These are phyloP conservation scores for Stenolophus ochropezus DNA, from an alignment of 2,888 invertebrate species.

Conservation along the genomic window DNA sequence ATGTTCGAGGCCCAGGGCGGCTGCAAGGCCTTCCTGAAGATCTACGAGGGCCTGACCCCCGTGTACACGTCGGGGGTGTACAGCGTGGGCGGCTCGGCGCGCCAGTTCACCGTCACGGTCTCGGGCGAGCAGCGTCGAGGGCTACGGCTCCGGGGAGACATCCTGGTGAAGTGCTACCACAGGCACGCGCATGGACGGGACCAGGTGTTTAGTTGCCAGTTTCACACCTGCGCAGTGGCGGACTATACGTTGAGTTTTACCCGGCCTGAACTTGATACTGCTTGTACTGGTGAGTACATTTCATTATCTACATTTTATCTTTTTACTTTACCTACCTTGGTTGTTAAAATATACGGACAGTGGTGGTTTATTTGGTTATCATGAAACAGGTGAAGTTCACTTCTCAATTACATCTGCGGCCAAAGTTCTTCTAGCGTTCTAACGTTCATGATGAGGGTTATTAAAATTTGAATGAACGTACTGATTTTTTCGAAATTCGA, in stretches of 20 bases:
- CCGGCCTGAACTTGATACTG: conserved; percentile 90
- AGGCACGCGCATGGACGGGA: conserved; percentile 77
- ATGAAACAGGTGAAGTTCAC: no score
- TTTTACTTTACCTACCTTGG: no score
- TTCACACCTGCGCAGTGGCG: conserved; percentile 94
- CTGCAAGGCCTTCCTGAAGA: conserved; percentile 85
- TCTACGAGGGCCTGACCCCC: conserved; percentile 93
- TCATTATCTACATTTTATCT: no score
- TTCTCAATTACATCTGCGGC: no score
- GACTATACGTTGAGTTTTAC: conserved; percentile 90
- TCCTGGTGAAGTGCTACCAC: conserved; percentile 93
- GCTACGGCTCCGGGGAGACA: conserved; percentile 89
- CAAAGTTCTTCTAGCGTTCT: no score
- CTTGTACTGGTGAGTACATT: conserved; percentile 82
- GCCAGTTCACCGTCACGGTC: conserved; percentile 82
- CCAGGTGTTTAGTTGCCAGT: conserved; percentile 91
- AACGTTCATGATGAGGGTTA: no score
- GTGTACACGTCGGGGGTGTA: conserved; percentile 90
- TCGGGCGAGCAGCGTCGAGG: conserved; percentile 80
- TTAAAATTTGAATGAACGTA: no score
- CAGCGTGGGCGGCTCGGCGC: conserved; percentile 79
- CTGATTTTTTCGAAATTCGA: no score
- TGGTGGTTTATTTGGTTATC: no score
- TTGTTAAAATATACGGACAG: no score
- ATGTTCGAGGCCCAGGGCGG: conserved; percentile 78